A percentile compares a stretch with the other conserved stretches of the same genome.
These are phyloP conservation scores for Melierax canorus DNA, from an alignment of 2,113 vertebrate genomes.

Conservation along the genomic window DNA sequence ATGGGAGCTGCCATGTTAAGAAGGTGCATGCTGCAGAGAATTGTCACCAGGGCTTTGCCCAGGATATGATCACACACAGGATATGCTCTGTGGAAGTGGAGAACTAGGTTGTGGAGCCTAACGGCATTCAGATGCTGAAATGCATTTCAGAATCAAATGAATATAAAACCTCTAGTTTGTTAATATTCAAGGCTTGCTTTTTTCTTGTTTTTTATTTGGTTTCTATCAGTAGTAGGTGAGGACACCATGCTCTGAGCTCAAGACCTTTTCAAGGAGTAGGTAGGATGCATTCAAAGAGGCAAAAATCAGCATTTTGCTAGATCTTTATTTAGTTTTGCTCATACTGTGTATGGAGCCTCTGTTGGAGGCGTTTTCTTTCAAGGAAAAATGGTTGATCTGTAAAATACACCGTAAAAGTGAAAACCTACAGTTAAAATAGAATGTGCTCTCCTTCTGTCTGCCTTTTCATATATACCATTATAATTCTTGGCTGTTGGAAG, in stretches of 20 bases:
- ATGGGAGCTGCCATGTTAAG: fast-evolving
- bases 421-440: not conserved
- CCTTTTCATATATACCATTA: not conserved
- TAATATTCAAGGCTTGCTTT: not conserved
- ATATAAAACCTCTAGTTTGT: not conserved
- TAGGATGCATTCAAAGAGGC: not conserved
- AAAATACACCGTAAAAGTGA: not conserved
- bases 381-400: not conserved
- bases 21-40: not conserved
- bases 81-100: not conserved
- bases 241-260: not conserved
- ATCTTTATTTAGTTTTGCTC: not conserved
- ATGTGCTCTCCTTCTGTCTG: not conserved
- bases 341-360: not conserved
- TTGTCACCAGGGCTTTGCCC: not conserved
- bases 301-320: not conserved
- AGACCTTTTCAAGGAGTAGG: not conserved
- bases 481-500: not conserved
- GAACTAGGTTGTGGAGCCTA: not conserved
- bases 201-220: not conserved
- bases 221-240: not conserved
- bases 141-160: not conserved
- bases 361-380: not conserved
- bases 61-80: not conserved
- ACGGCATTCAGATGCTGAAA: not conserved